phyloP scores from a whole-genome alignment of 2,113 vertebrate genomes.

The Ammodytes dubius region DNA sequence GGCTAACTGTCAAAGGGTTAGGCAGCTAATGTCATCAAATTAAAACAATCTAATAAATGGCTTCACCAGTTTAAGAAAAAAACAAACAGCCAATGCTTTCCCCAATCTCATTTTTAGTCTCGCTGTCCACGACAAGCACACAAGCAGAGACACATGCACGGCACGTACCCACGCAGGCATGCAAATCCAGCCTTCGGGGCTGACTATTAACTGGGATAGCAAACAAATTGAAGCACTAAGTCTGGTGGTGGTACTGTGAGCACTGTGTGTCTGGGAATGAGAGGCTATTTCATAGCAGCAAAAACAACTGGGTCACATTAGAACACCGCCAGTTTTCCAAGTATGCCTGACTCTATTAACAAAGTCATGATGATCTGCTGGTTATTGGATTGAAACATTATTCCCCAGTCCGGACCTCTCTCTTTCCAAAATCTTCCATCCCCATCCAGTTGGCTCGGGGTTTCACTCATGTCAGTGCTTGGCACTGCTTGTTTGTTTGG shows the following conservation, averaged over 20 bases:
- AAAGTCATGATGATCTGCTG: conserved; percentile 70
- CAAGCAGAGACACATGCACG: conserved; percentile 16
- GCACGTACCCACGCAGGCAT: conserved; percentile 26
- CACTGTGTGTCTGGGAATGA: conserved; percentile 38
- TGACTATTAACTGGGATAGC: conserved; percentile 59
- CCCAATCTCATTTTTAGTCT: conserved; percentile 26
- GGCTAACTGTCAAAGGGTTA: conserved; percentile 17
- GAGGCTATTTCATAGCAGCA: conserved; percentile 66
- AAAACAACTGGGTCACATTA: conserved; percentile 79
- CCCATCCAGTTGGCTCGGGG: conserved; percentile 70
- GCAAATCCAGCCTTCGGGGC: conserved; percentile 53
- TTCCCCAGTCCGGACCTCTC: conserved; percentile 59
- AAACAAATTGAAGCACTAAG: conserved; percentile 54
- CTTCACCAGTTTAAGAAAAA: background rate
- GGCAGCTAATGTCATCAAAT: conserved; percentile 7
- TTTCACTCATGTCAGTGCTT: conserved; percentile 73
- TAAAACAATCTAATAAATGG: conserved; percentile 17
- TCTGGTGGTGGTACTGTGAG: conserved; percentile 29
- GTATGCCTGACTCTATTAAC: conserved; percentile 63
- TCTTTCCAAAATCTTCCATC: conserved; percentile 65
- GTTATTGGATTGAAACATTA: conserved; percentile 74
- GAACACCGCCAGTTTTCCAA: conserved; percentile 70
- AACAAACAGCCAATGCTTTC: background rate
- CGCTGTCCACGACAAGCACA: conserved; percentile 22
- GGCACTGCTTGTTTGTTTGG: conserved; percentile 72